phyloP scores from a whole-genome alignment of 2,113 vertebrate genomes.

The Lampris incognitus region DNA sequence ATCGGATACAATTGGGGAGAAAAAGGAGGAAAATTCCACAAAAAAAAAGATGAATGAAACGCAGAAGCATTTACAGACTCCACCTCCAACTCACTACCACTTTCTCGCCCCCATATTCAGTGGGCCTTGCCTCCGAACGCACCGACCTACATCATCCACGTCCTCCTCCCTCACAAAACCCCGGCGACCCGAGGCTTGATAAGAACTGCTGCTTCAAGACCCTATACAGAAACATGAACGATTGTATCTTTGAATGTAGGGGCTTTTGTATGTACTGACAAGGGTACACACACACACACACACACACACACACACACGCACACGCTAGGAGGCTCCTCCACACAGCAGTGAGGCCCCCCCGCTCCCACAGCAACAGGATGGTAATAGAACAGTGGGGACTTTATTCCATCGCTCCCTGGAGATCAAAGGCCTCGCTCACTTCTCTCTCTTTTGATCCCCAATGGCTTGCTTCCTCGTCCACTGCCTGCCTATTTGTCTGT shows the following conservation, averaged over 20 bases:
- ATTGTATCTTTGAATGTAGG: conserved; percentile 51
- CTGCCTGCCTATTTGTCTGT: conserved; percentile 7
- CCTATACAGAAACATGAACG: background rate
- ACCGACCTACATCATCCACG: conserved; percentile 7
- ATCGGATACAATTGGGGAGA: too few species aligned
- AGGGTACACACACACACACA: conserved; percentile 14
- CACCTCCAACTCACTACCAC: background rate
- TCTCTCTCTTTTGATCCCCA: conserved; percentile 39
- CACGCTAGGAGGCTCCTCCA: background rate
- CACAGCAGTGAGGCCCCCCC: background rate
- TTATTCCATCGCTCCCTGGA: conserved; percentile 44
- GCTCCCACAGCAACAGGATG: conserved; percentile 44
- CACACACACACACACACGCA: conserved; percentile 12
- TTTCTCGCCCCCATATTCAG: background rate
- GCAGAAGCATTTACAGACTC: background rate
- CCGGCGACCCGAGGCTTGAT: background rate
- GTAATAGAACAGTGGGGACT: conserved; percentile 64
- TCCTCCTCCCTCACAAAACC: conserved; percentile 15
- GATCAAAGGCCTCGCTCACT: conserved; percentile 64
- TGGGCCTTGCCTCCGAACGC: background rate
- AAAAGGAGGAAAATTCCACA: too few species aligned
- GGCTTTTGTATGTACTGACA: conserved; percentile 21
- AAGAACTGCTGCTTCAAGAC: background rate
- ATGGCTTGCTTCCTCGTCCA: conserved; percentile 11
- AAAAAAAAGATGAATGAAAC: too few species aligned